Evolutionary conservation across 2,113 vertebrate genomes (phyloP).

Genomic region (Lethenteron reissneri): DNA sequence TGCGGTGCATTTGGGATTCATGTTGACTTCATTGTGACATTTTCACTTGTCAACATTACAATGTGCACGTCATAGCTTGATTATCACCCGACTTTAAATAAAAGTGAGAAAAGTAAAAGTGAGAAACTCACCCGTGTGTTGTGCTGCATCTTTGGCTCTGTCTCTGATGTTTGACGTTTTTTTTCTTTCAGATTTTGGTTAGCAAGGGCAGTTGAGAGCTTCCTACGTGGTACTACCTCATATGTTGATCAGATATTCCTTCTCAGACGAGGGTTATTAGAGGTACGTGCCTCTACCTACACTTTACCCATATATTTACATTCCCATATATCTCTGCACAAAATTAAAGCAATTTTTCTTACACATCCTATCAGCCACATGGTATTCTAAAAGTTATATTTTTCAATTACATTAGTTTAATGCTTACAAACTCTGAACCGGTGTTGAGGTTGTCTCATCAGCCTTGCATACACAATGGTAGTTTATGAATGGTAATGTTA

Average conservation of each 20-base stretch:
- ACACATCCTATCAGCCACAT: too few species aligned
- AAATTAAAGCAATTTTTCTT: too few species aligned
- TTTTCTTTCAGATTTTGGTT: conserved; percentile 67
- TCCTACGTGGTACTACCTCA: conserved; percentile 80
- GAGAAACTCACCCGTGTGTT: not conserved
- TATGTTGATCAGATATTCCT: conserved; percentile 98
- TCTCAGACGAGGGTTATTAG: conserved; percentile 73
- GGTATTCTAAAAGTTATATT: too few species aligned
- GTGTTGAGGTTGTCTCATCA: too few species aligned
- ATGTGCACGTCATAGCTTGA: not conserved
- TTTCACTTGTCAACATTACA: not conserved
- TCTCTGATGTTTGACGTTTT: conserved; percentile 8
- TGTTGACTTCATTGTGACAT: too few species aligned
- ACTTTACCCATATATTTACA: too few species aligned
- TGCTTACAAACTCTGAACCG: too few species aligned
- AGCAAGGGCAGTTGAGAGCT: conserved; percentile 90
- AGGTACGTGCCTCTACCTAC: conserved; percentile 29
- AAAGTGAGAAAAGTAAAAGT: not conserved
- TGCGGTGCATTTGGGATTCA: too few species aligned
- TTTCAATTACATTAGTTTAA: too few species aligned
- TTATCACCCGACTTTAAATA: not conserved
- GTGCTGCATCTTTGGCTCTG: not conserved
- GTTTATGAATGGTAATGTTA: too few species aligned
- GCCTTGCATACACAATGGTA: too few species aligned
- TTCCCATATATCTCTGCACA: too few species aligned